phyloP scores from a whole-genome alignment of 1,140 invertebrate species.

The Drosophila melanogaster region DNA sequence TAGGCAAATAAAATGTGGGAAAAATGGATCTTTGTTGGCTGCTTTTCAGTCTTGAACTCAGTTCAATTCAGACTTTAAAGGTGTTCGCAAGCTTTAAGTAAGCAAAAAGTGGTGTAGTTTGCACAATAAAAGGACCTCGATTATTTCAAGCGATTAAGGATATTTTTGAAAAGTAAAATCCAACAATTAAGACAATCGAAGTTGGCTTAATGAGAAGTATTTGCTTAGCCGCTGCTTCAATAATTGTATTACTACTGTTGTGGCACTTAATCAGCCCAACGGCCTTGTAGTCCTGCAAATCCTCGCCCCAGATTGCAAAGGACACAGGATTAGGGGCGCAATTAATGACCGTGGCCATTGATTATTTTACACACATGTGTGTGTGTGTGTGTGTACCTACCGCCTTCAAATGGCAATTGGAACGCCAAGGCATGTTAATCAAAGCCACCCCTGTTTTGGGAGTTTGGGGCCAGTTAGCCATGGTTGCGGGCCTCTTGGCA shows the following conservation, averaged over 20 bases:
- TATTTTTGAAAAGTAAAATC: background rate
- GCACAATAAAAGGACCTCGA: background rate
- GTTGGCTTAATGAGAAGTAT: slow-evolving; percentile 23
- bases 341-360: slow-evolving; percentile 50
- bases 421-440: slow-evolving; percentile 51
- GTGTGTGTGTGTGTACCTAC: slow-evolving; percentile 22
- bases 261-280: slow-evolving; percentile 48
- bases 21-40: background rate
- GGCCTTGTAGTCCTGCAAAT: slow-evolving; percentile 9
- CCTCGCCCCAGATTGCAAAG: slow-evolving; percentile 30
- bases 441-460: slow-evolving; percentile 24
- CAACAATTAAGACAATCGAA: slow-evolving; percentile 14
- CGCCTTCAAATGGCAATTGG: slow-evolving; percentile 10
- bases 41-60: slow-evolving; percentile 6
- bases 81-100: slow-evolving; percentile 8
- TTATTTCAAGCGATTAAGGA: background rate
- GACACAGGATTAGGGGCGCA: slow-evolving; percentile 46
- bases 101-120: background rate
- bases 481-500: slow-evolving; percentile 27
- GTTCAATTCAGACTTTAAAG: slow-evolving; percentile 18
- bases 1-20: slow-evolving; percentile 2
- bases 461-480: slow-evolving; percentile 5
- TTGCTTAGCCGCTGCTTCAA: slow-evolving; percentile 32
- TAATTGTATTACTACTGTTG: slow-evolving; percentile 40
- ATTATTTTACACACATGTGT: slow-evolving; percentile 28